These are phyloP conservation scores for Elanus axillaris DNA, from an alignment of 2,113 vertebrate species.

Conservation along the genomic window DNA sequence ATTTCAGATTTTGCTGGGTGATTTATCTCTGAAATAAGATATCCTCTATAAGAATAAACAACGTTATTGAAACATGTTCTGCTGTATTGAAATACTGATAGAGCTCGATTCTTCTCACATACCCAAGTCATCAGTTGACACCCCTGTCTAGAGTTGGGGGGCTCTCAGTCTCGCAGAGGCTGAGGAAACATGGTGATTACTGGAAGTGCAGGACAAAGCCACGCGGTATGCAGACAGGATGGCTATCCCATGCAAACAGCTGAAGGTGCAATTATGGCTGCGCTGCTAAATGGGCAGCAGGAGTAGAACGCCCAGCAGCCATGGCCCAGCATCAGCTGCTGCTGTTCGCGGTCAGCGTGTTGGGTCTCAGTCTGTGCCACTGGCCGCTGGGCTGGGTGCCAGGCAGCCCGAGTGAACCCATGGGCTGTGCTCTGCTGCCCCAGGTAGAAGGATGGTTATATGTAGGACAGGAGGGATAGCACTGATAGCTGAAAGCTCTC, in stretches of 20 bases:
- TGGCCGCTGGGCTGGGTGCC: not conserved
- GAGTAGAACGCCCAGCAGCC: rapidly evolving
- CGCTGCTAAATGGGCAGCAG: rapidly evolving
- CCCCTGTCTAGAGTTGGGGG: not conserved
- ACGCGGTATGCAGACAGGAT: rapidly evolving
- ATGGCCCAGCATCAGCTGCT: not conserved
- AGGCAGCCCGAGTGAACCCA: rapidly evolving
- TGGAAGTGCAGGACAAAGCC: not conserved
- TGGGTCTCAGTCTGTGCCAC: not conserved
- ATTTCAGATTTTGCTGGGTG: not conserved
- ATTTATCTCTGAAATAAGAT: not conserved
- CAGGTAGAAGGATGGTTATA: not conserved
- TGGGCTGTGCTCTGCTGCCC: not conserved
- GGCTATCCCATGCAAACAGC: not conserved
- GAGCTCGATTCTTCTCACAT: not conserved
- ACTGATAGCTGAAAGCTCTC: not conserved
- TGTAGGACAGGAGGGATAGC: too few species aligned
- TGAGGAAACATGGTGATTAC: rapidly evolving
- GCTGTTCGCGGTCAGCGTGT: rapidly evolving
- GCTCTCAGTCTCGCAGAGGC: not conserved
- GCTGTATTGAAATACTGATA: not conserved
- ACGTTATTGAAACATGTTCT: not conserved
- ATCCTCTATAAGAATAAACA: not conserved
- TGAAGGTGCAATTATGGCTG: not conserved
- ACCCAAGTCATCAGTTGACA: too few species aligned